A percentile compares a stretch with the other conserved stretches of the same genome.
phyloP scores from a whole-genome alignment of 2,797 vertebrate species.

The Acridotheres tristis region DNA sequence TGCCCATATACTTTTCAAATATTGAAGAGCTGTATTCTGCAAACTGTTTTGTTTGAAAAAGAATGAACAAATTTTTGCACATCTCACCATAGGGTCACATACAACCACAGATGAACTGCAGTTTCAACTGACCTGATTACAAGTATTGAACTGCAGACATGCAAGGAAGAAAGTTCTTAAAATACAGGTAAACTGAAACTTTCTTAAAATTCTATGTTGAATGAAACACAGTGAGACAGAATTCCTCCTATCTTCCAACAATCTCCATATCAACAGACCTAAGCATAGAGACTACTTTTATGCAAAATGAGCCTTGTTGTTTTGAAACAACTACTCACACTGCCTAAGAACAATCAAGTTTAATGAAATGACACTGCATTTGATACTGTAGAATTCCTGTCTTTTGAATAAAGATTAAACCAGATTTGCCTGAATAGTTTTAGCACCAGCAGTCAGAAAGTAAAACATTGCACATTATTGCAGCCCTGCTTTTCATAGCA shows the following conservation, averaged over 20 bases:
- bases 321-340: neutral
- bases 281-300: neutral
- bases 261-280: neutral
- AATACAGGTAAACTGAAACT: neutral
- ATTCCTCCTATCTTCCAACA: neutral
- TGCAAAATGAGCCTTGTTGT: neutral
- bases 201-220: neutral
- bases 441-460: neutral
- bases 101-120: neutral
- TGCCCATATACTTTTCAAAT: neutral
- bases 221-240: neutral
- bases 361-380: neutral
- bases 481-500: neutral
- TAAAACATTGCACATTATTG: neutral
- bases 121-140: neutral
- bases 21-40: neutral
- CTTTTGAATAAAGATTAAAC: neutral
- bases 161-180: neutral
- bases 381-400: neutral
- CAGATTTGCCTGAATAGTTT: neutral
- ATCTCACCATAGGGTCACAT: accelerated
- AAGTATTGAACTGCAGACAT: neutral
- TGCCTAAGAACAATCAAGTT: neutral
- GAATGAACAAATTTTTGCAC: neutral
- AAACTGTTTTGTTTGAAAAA: neutral